These are phyloP conservation scores for Rhipidura dahli DNA, from an alignment of 2,113 vertebrate genomes.

Conservation along the genomic window DNA sequence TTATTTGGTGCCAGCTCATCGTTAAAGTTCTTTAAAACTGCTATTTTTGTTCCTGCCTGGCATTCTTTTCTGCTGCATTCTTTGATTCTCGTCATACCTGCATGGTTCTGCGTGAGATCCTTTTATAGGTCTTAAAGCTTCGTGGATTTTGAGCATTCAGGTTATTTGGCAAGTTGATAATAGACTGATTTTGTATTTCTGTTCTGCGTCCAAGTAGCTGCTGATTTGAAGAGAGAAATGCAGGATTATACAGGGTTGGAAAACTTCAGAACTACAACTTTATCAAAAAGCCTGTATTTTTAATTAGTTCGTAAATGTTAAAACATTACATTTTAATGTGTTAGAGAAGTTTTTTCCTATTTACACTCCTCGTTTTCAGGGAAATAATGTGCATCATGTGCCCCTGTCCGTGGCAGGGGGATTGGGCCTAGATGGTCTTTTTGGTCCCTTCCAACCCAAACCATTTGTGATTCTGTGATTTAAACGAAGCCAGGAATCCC, in stretches of 20 bases:
- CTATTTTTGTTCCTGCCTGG: not conserved
- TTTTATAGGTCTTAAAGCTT: not conserved
- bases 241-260: not conserved
- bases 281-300: not conserved
- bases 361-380: not conserved
- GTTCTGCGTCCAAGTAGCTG: not conserved
- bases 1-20: not conserved
- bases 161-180: not conserved
- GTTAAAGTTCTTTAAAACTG: not conserved
- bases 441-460: not conserved
- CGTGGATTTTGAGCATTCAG: not conserved
- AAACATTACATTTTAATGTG: not conserved
- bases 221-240: not conserved
- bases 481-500: not conserved
- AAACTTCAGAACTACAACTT: not conserved
- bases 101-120: not conserved
- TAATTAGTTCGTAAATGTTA: not conserved
- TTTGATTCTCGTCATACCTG: not conserved
- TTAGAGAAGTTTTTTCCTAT: fast-evolving
- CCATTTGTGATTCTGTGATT: not conserved
- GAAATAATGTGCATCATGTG: not conserved
- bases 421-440: not conserved
- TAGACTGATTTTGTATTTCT: not conserved
- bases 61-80: not conserved
- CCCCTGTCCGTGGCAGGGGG: not conserved